Evolutionary conservation across 2,888 invertebrate genomes (phyloP).

Genomic region (Stenolophus ochropezus): DNA sequence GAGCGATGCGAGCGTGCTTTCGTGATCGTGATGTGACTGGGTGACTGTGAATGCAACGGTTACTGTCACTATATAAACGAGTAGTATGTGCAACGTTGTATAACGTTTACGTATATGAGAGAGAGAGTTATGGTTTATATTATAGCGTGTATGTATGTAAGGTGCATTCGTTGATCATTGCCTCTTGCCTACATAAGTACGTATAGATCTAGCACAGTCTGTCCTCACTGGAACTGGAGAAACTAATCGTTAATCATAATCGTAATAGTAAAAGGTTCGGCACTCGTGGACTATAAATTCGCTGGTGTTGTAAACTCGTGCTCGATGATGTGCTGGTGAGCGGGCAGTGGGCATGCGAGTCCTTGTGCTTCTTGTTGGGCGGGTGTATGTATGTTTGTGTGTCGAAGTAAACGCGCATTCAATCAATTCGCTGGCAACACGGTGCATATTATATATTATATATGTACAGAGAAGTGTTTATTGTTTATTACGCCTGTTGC

Average conservation of each 20-base stretch:
- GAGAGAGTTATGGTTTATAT: neutral
- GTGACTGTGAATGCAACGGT: constrained; percentile 4
- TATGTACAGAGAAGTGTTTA: constrained; percentile 35
- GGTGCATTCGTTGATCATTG: constrained; percentile 1
- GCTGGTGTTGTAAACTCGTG: neutral
- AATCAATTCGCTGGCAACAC: neutral
- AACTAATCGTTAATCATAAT: neutral
- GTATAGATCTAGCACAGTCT: constrained; percentile 10
- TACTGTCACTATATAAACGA: constrained; percentile 16
- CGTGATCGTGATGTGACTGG: neutral
- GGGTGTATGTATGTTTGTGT: constrained; percentile 1
- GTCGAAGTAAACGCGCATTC: neutral
- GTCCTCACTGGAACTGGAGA: too few relatives aligned
- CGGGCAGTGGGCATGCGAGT: neutral
- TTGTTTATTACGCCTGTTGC: constrained; percentile 21
- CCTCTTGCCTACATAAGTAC: neutral
- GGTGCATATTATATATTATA: constrained; percentile 12
- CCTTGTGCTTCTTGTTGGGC: constrained; percentile 17
- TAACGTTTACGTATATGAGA: neutral
- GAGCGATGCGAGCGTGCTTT: constrained; percentile 40
- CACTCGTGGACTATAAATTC: neutral
- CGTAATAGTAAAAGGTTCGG: neutral
- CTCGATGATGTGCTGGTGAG: neutral
- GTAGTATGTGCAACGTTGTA: neutral
- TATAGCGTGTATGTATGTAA: neutral